Evolutionary conservation across 2,113 vertebrate genomes (phyloP).

Genomic region (Anarrhichthys ocellatus): DNA sequence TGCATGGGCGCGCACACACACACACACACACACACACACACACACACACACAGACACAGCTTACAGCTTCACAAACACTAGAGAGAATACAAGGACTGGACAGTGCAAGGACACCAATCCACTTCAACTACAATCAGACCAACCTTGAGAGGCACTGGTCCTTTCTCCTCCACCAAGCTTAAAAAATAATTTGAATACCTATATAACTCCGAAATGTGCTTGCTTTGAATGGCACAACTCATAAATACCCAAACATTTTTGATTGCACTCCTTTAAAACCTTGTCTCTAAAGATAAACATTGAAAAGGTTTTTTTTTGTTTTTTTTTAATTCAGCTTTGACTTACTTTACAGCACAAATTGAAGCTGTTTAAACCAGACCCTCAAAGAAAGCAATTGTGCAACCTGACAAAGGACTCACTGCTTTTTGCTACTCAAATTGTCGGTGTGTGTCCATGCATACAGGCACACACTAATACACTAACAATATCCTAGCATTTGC

Average conservation of each 20-base stretch:
- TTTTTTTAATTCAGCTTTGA: constrained; percentile 14
- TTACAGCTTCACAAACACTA: constrained; percentile 67
- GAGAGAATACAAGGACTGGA: constrained; percentile 72
- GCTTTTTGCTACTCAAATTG: constrained; percentile 39
- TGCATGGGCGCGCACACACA: constrained; percentile 22
- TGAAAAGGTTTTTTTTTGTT: constrained; percentile 17
- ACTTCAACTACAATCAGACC: constrained; percentile 74
- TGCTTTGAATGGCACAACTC: constrained; percentile 67
- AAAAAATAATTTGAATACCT: constrained; percentile 78
- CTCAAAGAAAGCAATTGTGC: constrained; percentile 27
- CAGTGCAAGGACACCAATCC: constrained; percentile 77
- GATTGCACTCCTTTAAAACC: constrained; percentile 58
- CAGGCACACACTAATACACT: not conserved
- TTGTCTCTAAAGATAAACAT: constrained; percentile 67
- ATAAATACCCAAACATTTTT: constrained; percentile 72
- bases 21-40: not conserved
- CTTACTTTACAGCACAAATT: constrained; percentile 46
- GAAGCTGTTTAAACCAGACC: constrained; percentile 43
- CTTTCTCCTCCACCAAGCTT: constrained; percentile 69
- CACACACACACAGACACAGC: constrained; percentile 23
- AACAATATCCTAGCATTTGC: not conserved
- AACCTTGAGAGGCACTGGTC: constrained; percentile 76
- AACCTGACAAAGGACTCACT: constrained; percentile 40
- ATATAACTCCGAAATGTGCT: constrained; percentile 63
- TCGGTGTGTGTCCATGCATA: not conserved